Conservation (phyloP, 2,888 invertebrate species). For the Chrysolina americana region DNA sequence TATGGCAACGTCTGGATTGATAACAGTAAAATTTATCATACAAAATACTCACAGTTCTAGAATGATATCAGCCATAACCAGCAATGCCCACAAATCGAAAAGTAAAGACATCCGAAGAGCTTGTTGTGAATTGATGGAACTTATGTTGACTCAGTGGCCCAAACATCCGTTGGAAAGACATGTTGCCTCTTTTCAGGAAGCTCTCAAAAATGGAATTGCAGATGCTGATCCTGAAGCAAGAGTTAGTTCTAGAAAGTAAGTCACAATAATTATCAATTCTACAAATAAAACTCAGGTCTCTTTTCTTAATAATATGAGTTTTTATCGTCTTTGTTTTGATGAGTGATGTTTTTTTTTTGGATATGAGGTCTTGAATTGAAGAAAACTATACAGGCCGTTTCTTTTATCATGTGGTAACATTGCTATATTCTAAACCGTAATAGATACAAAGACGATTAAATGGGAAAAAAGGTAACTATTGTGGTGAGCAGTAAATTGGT, state of each 20-base stretch:
- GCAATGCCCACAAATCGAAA: slow-evolving; percentile 84
- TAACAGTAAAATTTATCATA: slow-evolving; percentile 91
- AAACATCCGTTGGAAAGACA: slow-evolving; percentile 86
- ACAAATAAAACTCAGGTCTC: too few species aligned
- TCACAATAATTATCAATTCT: background rate
- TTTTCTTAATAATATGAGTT: too few species aligned
- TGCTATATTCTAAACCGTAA: too few species aligned
- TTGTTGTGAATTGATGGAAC: slow-evolving; percentile 86
- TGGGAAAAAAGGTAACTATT: too few species aligned
- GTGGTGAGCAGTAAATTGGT: too few species aligned
- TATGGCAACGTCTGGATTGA: slow-evolving; percentile 89
- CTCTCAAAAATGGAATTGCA: slow-evolving; percentile 87
- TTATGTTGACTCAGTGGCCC: slow-evolving; percentile 91
- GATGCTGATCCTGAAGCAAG: slow-evolving; percentile 96
- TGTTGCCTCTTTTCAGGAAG: slow-evolving; percentile 83
- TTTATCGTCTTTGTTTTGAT: too few species aligned
- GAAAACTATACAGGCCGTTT: too few species aligned
- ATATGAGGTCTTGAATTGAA: too few species aligned
- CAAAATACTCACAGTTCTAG: slow-evolving; percentile 86
- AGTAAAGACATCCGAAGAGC: slow-evolving; percentile 90
- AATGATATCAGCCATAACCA: slow-evolving; percentile 84
- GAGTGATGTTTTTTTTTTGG: too few species aligned
- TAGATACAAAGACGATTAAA: too few species aligned
- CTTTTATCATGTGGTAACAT: too few species aligned
- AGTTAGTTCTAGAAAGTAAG: slow-evolving; percentile 84